phyloP scores from a whole-genome alignment of 2,797 vertebrate species.

The Anomalospiza imberbis region DNA sequence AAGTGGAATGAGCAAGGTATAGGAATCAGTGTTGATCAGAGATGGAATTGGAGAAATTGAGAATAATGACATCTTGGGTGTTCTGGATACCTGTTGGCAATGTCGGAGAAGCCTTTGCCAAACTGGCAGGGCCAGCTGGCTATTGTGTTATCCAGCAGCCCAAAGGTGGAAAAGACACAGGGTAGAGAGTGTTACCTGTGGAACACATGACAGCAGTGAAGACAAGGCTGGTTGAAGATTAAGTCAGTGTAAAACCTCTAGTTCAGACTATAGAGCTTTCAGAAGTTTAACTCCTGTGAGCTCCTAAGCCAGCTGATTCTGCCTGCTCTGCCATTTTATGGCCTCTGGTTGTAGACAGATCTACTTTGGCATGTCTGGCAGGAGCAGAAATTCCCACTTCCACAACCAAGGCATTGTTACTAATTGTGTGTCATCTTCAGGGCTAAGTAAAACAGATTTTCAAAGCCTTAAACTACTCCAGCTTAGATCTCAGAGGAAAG shows the following conservation, averaged over 20 bases:
- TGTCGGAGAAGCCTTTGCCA: not conserved
- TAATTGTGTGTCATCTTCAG: not conserved
- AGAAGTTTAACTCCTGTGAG: not conserved
- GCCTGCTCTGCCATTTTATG: not conserved
- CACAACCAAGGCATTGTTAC: not conserved
- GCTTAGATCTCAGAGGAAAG: not conserved
- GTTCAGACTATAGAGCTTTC: not conserved
- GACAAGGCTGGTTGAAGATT: not conserved
- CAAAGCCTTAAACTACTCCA: not conserved
- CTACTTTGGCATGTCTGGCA: not conserved
- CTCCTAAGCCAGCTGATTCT: not conserved
- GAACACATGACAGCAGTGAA: not conserved
- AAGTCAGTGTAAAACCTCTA: not conserved
- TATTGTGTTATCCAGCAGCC: not conserved
- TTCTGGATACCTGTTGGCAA: accelerated
- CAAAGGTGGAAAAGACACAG: not conserved
- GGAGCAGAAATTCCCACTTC: not conserved
- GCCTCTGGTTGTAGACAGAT: not conserved
- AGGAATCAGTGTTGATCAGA: not conserved
- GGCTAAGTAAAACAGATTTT: not conserved
- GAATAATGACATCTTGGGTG: not conserved
- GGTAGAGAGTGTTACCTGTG: not conserved
- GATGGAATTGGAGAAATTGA: not conserved
- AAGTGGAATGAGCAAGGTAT: not conserved
- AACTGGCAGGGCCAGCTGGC: not conserved